A percentile compares a stretch with the other conserved stretches of the same genome.
Evolutionary conservation across 2,888 invertebrate species (phyloP).

Genomic region (Carpatolechia fugitivella): DNA sequence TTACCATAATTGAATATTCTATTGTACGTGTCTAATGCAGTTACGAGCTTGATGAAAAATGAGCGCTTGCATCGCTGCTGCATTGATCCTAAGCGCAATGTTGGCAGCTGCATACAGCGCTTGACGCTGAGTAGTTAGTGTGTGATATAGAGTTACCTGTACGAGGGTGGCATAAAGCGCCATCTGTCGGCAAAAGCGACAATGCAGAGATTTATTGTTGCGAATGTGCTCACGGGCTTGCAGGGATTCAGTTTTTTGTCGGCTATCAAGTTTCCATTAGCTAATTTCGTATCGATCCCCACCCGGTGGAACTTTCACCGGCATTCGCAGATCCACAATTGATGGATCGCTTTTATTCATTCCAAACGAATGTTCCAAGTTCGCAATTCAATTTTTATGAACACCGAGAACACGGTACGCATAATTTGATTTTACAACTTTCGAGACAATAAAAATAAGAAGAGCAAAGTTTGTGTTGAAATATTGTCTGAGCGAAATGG

Average conservation of each 20-base stretch:
- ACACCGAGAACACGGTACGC: conserved; percentile 44
- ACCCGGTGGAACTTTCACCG: conserved; percentile 54
- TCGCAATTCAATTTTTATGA: conserved; percentile 63
- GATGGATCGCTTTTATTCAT: conserved; percentile 73
- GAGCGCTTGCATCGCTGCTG: conserved; percentile 34
- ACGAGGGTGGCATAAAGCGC: conserved; percentile 45
- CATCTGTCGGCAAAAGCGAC: conserved; percentile 67
- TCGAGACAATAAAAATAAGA: conserved; percentile 12
- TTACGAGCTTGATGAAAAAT: conserved; percentile 45
- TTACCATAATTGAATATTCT: conserved; percentile 68
- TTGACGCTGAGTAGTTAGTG: conserved; percentile 26
- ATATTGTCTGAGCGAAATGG: not conserved
- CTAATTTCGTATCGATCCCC: conserved; percentile 73
- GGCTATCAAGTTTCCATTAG: conserved; percentile 78
- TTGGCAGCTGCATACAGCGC: conserved; percentile 31
- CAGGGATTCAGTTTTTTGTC: conserved; percentile 66
- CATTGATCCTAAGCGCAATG: conserved; percentile 14
- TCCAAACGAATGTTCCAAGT: conserved; percentile 54
- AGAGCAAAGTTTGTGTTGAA: conserved; percentile 3
- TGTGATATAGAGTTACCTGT: conserved; percentile 68
- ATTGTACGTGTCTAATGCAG: conserved; percentile 69
- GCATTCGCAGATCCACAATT: conserved; percentile 53
- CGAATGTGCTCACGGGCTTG: conserved; percentile 64
- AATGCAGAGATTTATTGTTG: conserved; percentile 71
- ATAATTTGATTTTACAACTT: conserved; percentile 48